Conservation (phyloP, 2,113 vertebrate species). For the Globicephala melas region DNA sequence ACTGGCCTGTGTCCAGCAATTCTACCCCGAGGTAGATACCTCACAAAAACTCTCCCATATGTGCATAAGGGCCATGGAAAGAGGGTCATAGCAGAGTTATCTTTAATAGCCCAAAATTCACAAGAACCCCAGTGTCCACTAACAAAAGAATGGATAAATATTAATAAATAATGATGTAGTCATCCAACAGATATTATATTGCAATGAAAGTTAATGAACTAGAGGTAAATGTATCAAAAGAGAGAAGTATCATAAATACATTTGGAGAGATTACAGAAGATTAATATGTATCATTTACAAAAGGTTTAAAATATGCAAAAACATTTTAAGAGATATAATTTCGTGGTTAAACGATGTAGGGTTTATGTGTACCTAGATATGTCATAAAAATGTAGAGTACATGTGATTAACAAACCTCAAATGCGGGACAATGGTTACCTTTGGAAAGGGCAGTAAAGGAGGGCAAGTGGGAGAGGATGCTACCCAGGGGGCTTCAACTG, state of each 20-base stretch:
- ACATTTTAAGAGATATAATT: background rate
- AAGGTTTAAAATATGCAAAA: constrained; percentile 3
- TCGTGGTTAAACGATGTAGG: background rate
- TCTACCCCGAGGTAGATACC: background rate
- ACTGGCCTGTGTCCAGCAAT: background rate
- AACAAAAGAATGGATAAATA: background rate
- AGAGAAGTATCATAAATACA: background rate
- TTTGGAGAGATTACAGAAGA: background rate
- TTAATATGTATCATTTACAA: background rate
- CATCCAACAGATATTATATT: background rate
- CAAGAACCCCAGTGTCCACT: background rate
- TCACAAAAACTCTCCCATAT: background rate
- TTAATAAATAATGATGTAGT: background rate
- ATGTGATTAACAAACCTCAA: background rate
- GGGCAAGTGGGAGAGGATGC: background rate
- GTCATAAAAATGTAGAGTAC: background rate
- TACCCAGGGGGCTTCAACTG: background rate
- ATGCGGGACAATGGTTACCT: background rate
- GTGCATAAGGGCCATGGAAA: background rate
- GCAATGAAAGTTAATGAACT: background rate
- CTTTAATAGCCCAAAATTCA: background rate
- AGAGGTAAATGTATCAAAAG: background rate
- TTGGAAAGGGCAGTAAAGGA: background rate
- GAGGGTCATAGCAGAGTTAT: background rate
- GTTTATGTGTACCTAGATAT: background rate